Evolutionary conservation across 1,140 invertebrate species (phyloP).

Genomic region (Bactericera cockerelli): DNA sequence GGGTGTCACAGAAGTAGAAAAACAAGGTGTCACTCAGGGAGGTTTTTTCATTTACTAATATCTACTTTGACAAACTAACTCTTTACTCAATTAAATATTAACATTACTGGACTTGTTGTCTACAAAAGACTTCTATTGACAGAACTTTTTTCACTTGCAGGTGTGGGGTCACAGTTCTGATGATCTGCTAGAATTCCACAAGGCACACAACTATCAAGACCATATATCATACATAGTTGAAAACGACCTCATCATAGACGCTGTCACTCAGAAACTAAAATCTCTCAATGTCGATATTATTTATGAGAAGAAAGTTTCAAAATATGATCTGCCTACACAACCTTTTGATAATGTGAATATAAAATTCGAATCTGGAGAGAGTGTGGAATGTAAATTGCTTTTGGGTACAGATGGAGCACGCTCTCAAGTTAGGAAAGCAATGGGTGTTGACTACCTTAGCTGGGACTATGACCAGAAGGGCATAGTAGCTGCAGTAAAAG

Average conservation of each 20-base stretch:
- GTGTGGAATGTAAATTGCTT: constrained; percentile 40
- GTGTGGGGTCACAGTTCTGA: constrained; percentile 85
- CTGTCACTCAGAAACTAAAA: constrained; percentile 41
- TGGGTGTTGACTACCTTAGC: constrained; percentile 57
- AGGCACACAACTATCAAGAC: constrained; percentile 43
- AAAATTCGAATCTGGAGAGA: constrained; percentile 37
- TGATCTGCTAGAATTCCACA: constrained; percentile 69
- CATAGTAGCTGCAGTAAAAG: constrained; percentile 72
- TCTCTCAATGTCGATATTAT: constrained; percentile 30
- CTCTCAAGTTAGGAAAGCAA: constrained; percentile 64
- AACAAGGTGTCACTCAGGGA: too few relatives aligned
- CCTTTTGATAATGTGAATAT: constrained; percentile 28
- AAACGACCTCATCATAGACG: constrained; percentile 70
- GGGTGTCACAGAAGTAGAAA: too few relatives aligned
- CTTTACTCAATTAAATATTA: too few relatives aligned
- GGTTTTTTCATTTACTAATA: too few relatives aligned
- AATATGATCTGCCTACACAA: constrained; percentile 33
- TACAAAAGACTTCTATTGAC: too few relatives aligned
- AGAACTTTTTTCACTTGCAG: too few relatives aligned
- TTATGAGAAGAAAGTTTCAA: constrained; percentile 35
- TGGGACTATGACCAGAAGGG: constrained; percentile 80
- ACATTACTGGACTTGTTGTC: too few relatives aligned
- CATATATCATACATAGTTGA: constrained; percentile 86
- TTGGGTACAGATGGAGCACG: constrained; percentile 71
- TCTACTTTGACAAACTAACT: too few relatives aligned